These are phyloP conservation scores for Orientallactaga sibirica DNA, from an alignment of 2,797 vertebrate species.

Conservation along the genomic window DNA sequence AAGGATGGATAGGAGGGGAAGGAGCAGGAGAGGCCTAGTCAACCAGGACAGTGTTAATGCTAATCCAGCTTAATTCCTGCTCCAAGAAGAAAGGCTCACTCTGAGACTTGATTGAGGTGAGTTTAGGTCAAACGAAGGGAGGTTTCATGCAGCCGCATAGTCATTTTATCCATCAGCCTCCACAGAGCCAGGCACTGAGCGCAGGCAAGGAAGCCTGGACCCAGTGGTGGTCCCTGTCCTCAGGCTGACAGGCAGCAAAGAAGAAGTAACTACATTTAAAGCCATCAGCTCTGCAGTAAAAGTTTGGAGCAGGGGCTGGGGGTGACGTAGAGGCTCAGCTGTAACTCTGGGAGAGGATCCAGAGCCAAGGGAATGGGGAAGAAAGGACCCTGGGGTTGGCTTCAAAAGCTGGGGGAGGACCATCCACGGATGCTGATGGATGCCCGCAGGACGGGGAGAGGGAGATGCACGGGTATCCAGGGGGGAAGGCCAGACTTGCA, in stretches of 20 bases:
- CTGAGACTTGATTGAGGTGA: slow-evolving; percentile 63
- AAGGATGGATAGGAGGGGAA: background rate
- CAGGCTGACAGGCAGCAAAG: slow-evolving; percentile 25
- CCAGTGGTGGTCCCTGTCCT: background rate
- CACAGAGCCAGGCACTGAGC: background rate
- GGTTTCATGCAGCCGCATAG: slow-evolving; percentile 35
- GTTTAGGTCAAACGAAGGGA: slow-evolving; percentile 69
- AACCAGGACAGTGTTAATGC: slow-evolving; percentile 6
- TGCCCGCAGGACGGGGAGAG: background rate
- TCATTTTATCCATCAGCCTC: slow-evolving; percentile 14
- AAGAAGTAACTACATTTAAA: background rate
- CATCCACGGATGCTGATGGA: background rate
- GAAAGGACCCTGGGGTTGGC: background rate
- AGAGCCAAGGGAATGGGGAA: background rate
- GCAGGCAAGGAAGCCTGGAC: background rate
- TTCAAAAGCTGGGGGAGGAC: slow-evolving; percentile 17
- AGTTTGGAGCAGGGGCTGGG: background rate
- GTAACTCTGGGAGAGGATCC: background rate
- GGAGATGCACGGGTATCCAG: background rate
- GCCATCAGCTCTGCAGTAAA: background rate
- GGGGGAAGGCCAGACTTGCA: background rate
- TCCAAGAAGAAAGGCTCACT: slow-evolving; percentile 49
- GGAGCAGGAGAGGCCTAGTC: background rate
- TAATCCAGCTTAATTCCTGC: slow-evolving; percentile 57
- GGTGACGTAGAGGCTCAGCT: background rate